A percentile compares a stretch with the other conserved stretches of the same genome.
These are phyloP conservation scores for Synanthedon andrenaeformis DNA, from an alignment of 2,888 invertebrate species.

Conservation along the genomic window DNA sequence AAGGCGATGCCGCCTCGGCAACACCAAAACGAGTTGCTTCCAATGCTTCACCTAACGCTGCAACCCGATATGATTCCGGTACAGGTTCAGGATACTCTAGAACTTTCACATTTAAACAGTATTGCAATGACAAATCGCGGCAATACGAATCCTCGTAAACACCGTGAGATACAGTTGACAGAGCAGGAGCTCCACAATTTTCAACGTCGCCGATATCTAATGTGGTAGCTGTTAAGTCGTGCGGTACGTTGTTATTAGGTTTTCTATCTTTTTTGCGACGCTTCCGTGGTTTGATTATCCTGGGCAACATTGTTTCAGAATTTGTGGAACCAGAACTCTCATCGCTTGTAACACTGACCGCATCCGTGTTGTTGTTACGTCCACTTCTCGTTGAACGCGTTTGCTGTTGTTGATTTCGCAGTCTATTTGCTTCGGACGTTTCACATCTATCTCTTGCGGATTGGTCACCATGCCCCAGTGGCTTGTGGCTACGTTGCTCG, in stretches of 20 bases:
- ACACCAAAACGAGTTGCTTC: conserved; percentile 60
- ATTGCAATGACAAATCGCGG: conserved; percentile 62
- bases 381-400: conserved; percentile 49
- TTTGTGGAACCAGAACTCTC: conserved; percentile 77
- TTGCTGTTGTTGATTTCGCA: conserved; percentile 53
- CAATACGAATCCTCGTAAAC: conserved; percentile 63
- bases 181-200: conserved; percentile 51
- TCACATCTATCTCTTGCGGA: conserved; percentile 46
- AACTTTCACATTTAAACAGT: conserved; percentile 56
- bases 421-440: conserved; percentile 46
- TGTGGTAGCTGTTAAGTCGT: conserved; percentile 45
- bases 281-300: conserved; percentile 90
- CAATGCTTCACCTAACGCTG: conserved; percentile 66
- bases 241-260: conserved; percentile 69
- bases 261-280: conserved; percentile 91
- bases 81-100: conserved; percentile 50
- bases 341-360: conserved; percentile 80
- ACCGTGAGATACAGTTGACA: conserved; percentile 36
- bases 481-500: conserved; percentile 53
- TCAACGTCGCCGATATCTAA: conserved; percentile 59
- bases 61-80: conserved; percentile 55
- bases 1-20: conserved; percentile 54
- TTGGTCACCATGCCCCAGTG: conserved; percentile 38
- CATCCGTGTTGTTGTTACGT: conserved; percentile 73
- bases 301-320: conserved; percentile 82